phyloP scores from a whole-genome alignment of 2,113 vertebrate genomes.

The Bufo bufo region DNA sequence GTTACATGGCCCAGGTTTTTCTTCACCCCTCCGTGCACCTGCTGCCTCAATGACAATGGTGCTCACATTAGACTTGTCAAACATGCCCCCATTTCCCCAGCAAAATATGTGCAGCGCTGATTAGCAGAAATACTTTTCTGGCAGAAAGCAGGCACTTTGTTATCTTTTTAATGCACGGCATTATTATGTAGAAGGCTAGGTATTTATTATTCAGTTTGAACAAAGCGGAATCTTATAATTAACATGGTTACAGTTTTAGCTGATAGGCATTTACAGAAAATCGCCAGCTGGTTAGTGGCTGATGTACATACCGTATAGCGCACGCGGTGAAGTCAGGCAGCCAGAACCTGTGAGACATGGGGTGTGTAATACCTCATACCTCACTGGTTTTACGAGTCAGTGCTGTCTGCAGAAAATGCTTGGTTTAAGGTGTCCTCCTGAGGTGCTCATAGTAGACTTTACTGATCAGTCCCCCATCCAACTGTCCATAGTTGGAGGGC shows the following conservation, averaged over 20 bases:
- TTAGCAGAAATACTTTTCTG: not conserved
- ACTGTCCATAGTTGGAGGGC: too few relatives aligned
- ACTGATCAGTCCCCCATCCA: not conserved
- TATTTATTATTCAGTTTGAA: conserved; percentile 2
- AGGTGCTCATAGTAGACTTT: not conserved
- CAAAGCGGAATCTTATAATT: conserved; percentile 3
- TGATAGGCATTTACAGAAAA: not conserved
- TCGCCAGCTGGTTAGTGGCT: not conserved
- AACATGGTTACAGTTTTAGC: not conserved
- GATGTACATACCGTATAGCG: not conserved
- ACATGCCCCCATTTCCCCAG: conserved; percentile 6
- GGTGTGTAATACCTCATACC: not conserved
- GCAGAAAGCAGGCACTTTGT: not conserved
- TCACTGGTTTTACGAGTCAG: not conserved
- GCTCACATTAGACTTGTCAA: conserved; percentile 16
- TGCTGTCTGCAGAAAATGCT: not conserved
- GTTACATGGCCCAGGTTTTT: not conserved
- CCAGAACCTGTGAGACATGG: not conserved
- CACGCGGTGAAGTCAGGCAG: not conserved
- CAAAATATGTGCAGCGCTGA: not conserved
- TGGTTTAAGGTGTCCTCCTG: not conserved
- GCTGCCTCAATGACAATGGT: not conserved
- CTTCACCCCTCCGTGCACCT: not conserved
- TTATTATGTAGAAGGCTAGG: not conserved
- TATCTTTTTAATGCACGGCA: not conserved